A percentile compares a stretch with the other conserved stretches of the same genome.
phyloP scores from a whole-genome alignment of 2,113 vertebrate species.

The Amblyornis subalaris region DNA sequence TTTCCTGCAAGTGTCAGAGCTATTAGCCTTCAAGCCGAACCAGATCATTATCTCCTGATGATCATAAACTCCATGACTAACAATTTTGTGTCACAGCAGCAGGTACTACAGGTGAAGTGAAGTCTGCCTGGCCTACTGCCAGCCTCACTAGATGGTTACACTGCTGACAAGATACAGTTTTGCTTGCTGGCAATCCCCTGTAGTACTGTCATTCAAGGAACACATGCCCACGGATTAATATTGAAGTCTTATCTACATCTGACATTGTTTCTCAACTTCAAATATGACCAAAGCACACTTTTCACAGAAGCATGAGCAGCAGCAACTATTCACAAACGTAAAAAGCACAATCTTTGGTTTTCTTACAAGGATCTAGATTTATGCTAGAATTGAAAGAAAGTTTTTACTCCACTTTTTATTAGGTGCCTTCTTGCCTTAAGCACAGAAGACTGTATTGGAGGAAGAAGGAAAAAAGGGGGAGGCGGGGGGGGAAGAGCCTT shows the following conservation, averaged over 20 bases:
- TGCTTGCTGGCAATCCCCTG: neutral
- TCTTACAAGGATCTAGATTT: neutral
- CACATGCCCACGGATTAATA: neutral
- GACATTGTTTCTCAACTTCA: neutral
- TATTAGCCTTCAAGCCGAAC: neutral
- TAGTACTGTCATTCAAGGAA: neutral
- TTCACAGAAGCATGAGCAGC: neutral
- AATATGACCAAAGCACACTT: neutral
- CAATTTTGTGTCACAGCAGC: neutral
- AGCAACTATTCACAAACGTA: neutral
- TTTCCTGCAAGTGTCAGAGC: neutral
- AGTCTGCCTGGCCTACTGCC: neutral
- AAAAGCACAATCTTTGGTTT: neutral
- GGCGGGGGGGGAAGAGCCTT: fast-evolving
- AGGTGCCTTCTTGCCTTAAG: neutral
- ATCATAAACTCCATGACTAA: neutral
- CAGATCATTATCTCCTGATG: neutral
- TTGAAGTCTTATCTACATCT: neutral
- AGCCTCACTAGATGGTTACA: neutral
- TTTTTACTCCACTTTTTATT: neutral
- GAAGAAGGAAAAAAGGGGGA: neutral
- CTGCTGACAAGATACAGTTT: neutral
- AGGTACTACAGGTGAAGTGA: neutral
- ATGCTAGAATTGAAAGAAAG: neutral
- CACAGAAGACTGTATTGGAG: neutral